Evolutionary conservation across 1,140 invertebrate species (phyloP).

Genomic region (Pogonomyrmex barbatus): DNA sequence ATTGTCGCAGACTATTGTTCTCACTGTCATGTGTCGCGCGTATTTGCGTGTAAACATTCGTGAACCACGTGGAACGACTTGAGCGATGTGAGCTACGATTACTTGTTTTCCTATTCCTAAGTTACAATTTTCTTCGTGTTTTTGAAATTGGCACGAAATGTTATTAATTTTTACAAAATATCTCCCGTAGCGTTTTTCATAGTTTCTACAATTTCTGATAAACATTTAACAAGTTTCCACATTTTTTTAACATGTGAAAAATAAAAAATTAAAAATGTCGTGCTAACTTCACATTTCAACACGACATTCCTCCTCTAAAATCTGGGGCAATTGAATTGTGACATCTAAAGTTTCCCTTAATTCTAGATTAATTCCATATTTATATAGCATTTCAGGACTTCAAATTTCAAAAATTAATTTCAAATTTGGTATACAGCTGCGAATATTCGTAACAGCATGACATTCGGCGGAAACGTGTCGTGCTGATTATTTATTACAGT

Average conservation of each 20-base stretch:
- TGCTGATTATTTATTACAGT: no score
- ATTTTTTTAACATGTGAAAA: not conserved
- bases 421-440: no score
- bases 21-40: not conserved
- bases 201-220: no score
- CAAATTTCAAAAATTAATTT: not conserved
- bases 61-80: conserved; percentile 72
- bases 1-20: conserved; percentile 1
- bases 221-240: not conserved
- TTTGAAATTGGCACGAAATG: not conserved
- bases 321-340: no score
- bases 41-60: conserved; percentile 64
- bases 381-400: not conserved
- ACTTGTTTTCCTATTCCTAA: not conserved
- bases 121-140: not conserved
- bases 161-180: no score
- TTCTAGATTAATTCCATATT: not conserved
- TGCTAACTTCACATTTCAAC: no score
- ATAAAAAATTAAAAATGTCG: not conserved
- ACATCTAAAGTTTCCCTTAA: no score
- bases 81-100: conserved; percentile 11
- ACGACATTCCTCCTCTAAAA: no score
- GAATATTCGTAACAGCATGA: no score
- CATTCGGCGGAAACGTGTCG: no score
- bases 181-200: no score